phyloP scores from a whole-genome alignment of 2,888 invertebrate genomes.

The Rotaria socialis region DNA sequence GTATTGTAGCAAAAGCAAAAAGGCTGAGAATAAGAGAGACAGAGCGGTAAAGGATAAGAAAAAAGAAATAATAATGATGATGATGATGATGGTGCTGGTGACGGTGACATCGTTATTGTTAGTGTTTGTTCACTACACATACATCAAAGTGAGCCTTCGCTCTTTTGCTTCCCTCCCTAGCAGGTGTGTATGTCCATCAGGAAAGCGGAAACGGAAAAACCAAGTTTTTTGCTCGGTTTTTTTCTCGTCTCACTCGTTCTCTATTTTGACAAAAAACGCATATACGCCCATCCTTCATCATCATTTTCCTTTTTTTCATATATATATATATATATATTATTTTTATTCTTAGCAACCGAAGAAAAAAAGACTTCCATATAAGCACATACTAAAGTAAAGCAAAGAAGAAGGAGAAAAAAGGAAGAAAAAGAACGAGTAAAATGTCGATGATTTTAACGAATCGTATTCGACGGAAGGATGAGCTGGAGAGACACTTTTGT shows the following conservation, averaged over 20 bases:
- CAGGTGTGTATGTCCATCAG: constrained; percentile 14
- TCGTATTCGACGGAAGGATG: constrained; percentile 20
- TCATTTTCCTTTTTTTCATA: neutral
- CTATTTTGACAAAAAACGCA: constrained; percentile 2
- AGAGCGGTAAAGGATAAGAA: neutral
- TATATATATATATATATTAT: neutral
- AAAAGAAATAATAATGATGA: neutral
- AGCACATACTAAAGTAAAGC: neutral
- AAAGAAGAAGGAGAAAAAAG: neutral
- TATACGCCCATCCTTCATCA: constrained; percentile 8
- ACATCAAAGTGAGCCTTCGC: neutral
- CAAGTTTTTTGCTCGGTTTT: constrained; percentile 8
- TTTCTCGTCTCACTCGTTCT: constrained; percentile 9
- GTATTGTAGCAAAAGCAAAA: constrained; percentile 14
- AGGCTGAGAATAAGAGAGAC: neutral
- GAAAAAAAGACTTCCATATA: neutral
- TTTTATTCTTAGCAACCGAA: constrained; percentile 14
- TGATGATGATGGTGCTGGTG: too few species aligned
- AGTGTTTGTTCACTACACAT: neutral
- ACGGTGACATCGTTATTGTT: neutral
- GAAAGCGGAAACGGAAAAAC: neutral
- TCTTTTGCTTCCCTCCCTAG: constrained; percentile 9
- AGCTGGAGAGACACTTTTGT: neutral
- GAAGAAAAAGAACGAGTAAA: neutral
- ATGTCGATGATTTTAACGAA: constrained; percentile 10